phyloP scores from a whole-genome alignment of 2,797 vertebrate genomes.

The Hoplostethus mediterraneus region DNA sequence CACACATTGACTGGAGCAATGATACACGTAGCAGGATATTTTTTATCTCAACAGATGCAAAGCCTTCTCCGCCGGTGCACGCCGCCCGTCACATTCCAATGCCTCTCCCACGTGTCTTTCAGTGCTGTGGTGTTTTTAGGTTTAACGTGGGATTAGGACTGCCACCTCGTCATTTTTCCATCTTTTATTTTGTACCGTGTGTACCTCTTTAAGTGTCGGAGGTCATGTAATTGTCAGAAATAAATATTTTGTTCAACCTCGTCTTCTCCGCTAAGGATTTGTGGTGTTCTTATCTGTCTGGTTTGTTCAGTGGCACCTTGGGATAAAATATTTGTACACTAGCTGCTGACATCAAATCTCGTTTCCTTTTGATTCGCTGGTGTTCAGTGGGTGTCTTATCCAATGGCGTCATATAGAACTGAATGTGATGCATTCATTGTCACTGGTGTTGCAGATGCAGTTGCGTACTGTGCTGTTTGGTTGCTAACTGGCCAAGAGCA shows the following conservation, averaged over 20 bases:
- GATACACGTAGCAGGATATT: slow-evolving; percentile 48
- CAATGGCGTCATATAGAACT: too few species aligned
- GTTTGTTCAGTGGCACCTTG: too few species aligned
- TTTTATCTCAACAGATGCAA: slow-evolving; percentile 26
- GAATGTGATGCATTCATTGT: background rate
- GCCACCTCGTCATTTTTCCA: slow-evolving; percentile 40
- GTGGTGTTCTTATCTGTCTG: slow-evolving; percentile 4
- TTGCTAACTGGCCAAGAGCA: background rate
- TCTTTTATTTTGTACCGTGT: slow-evolving; percentile 61
- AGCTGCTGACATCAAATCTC: too few species aligned
- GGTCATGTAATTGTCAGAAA: slow-evolving; percentile 67
- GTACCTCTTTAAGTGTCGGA: slow-evolving; percentile 48
- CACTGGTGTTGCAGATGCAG: background rate
- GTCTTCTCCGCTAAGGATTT: slow-evolving; percentile 17
- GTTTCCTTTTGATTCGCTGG: too few species aligned
- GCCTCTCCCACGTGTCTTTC: slow-evolving; percentile 32
- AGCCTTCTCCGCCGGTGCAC: slow-evolving; percentile 33
- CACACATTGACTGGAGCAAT: slow-evolving; percentile 43
- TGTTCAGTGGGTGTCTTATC: too few species aligned
- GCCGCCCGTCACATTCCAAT: slow-evolving; percentile 71
- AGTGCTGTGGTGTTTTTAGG: slow-evolving; percentile 30
- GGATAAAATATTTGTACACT: too few species aligned
- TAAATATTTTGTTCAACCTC: slow-evolving; percentile 76
- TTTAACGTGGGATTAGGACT: slow-evolving; percentile 34
- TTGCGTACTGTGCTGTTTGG: background rate